These are phyloP conservation scores for Neofelis nebulosa DNA, from an alignment of 2,113 vertebrate genomes.

Conservation along the genomic window DNA sequence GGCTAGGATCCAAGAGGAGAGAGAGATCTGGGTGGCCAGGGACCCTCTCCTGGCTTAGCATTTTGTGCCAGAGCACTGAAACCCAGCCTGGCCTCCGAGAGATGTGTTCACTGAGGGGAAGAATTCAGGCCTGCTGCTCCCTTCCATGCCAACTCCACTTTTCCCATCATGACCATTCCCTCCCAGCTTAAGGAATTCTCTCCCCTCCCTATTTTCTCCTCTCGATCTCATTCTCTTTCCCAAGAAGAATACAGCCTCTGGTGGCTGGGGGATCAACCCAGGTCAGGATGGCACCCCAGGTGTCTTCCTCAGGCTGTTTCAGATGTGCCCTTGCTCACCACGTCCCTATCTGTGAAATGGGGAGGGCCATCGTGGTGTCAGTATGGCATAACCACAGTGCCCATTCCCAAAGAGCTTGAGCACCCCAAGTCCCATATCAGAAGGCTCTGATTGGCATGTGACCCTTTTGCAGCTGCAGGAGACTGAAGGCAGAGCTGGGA, in stretches of 20 bases:
- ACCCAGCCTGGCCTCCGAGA: not conserved
- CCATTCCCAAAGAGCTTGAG: not conserved
- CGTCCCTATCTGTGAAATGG: not conserved
- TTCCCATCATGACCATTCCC: not conserved
- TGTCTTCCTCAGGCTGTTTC: not conserved
- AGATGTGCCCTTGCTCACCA: not conserved
- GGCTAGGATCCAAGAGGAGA: slow-evolving; percentile 35
- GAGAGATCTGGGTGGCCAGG: slow-evolving; percentile 24
- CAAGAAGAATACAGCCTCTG: not conserved
- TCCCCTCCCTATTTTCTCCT: slow-evolving; percentile 16
- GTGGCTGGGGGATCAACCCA: not conserved
- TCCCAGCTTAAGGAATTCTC: slow-evolving; percentile 43
- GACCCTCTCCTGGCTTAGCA: slow-evolving; percentile 39
- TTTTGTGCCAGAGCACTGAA: slow-evolving; percentile 11
- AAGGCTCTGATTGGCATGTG: not conserved
- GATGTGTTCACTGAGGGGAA: slow-evolving; percentile 16
- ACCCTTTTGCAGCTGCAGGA: not conserved
- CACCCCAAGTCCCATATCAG: not conserved
- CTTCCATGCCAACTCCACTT: slow-evolving; percentile 54
- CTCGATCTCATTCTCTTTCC: not conserved
- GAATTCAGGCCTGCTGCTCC: slow-evolving; percentile 47
- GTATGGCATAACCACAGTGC: not conserved
- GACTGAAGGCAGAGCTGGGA: not conserved
- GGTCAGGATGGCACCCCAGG: not conserved
- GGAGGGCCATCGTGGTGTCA: not conserved